phyloP scores from a whole-genome alignment of 2,797 vertebrate species.

The Oreochromis mossambicus region DNA sequence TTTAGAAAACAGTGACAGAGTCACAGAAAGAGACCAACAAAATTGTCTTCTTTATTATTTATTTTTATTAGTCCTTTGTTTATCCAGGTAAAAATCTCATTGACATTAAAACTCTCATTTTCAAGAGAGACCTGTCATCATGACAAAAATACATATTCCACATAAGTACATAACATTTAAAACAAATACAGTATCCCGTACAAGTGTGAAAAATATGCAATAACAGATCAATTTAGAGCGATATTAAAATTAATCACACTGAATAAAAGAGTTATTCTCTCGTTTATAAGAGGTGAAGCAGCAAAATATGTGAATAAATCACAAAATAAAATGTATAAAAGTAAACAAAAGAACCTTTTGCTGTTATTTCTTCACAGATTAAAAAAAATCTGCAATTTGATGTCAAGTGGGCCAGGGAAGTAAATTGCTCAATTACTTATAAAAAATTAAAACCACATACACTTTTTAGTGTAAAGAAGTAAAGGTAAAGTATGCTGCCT shows the following conservation, averaged over 20 bases:
- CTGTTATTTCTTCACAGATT: background rate
- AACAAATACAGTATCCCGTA: background rate
- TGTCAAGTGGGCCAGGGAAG: background rate
- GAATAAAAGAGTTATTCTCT: background rate
- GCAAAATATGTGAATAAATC: background rate
- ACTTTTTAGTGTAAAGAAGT: background rate
- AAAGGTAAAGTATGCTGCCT: background rate
- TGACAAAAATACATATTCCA: background rate
- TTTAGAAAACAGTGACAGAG: background rate
- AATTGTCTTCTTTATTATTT: background rate
- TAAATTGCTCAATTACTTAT: background rate
- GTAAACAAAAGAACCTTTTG: background rate
- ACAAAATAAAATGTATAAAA: background rate
- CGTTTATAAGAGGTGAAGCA: background rate
- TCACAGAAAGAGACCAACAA: background rate
- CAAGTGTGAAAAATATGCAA: background rate
- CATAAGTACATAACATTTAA: background rate
- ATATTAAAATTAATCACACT: background rate
- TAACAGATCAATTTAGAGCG: background rate
- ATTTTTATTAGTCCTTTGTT: background rate
- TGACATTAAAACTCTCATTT: background rate
- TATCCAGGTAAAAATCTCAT: background rate
- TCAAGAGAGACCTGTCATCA: background rate
- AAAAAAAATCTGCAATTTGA: background rate
- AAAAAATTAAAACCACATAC: background rate